A percentile compares a stretch with the other conserved stretches of the same genome.
These are phyloP conservation scores for Melanerpes formicivorus DNA, from an alignment of 2,113 vertebrate genomes.

Conservation along the genomic window DNA sequence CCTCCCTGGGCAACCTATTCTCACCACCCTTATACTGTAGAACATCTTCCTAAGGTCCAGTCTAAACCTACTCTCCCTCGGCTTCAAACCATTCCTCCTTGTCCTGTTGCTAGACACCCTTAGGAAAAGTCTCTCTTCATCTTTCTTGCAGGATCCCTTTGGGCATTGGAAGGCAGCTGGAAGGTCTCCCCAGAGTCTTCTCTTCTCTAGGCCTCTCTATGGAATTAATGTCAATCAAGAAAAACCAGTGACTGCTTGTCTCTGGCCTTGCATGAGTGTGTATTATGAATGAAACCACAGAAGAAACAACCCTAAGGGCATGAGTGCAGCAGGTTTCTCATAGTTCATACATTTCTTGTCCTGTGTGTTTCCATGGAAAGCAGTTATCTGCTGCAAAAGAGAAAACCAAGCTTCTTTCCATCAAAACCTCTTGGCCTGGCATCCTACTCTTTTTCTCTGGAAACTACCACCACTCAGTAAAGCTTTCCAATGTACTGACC, in stretches of 20 bases:
- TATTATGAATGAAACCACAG: not conserved
- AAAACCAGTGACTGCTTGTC: not conserved
- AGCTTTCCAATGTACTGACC: not conserved
- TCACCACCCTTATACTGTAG: too few species aligned
- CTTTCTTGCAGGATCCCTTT: too few species aligned
- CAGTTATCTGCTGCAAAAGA: not conserved
- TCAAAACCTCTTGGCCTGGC: not conserved
- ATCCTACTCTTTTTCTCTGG: not conserved
- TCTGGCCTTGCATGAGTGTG: not conserved
- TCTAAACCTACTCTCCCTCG: too few species aligned
- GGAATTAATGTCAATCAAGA: not conserved
- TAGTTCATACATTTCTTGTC: not conserved
- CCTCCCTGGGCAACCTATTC: too few species aligned
- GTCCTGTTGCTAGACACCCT: too few species aligned
- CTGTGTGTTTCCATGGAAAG: not conserved
- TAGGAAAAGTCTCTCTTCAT: too few species aligned
- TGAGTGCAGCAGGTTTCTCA: not conserved
- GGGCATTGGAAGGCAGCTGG: too few species aligned
- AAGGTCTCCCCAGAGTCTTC: too few species aligned
- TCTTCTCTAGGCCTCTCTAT: not conserved
- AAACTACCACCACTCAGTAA: not conserved
- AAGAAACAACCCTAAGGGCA: not conserved
- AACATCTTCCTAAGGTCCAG: too few species aligned
- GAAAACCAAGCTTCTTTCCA: not conserved
- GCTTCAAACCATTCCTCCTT: too few species aligned